phyloP scores from a whole-genome alignment of 2,797 vertebrate species.

The Eulemur rubriventer region DNA sequence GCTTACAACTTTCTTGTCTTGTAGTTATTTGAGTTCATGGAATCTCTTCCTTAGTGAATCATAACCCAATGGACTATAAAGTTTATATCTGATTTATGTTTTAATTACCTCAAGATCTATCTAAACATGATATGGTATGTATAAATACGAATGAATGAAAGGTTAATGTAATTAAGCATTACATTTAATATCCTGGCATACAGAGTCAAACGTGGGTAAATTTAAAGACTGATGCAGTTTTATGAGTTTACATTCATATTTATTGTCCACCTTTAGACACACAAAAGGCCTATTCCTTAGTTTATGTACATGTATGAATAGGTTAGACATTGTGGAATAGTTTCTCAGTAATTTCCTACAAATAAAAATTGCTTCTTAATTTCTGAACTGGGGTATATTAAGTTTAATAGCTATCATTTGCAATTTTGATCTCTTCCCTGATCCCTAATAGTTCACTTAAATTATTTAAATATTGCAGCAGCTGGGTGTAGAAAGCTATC shows the following conservation, averaged over 20 bases:
- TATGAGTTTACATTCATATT: background rate
- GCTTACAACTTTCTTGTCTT: background rate
- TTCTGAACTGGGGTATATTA: background rate
- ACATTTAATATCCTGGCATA: background rate
- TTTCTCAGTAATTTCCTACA: slow-evolving; percentile 27
- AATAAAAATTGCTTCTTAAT: slow-evolving; percentile 4
- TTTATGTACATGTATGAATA: background rate
- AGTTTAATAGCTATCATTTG: background rate
- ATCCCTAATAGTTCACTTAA: background rate
- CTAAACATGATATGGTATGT: background rate
- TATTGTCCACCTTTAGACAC: background rate
- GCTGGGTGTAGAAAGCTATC: background rate
- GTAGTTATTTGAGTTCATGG: background rate
- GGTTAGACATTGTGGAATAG: background rate
- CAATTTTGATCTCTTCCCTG: background rate
- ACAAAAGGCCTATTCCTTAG: background rate
- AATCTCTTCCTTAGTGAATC: background rate
- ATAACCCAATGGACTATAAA: background rate
- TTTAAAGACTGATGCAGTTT: background rate
- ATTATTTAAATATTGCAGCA: background rate
- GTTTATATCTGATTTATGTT: background rate
- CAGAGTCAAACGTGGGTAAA: background rate
- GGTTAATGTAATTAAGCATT: background rate
- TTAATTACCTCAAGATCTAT: background rate
- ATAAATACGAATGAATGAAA: background rate